A percentile compares a stretch with the other conserved stretches of the same genome.
Conservation (phyloP, 2,113 vertebrate species). For the Syrmaticus mikado region DNA sequence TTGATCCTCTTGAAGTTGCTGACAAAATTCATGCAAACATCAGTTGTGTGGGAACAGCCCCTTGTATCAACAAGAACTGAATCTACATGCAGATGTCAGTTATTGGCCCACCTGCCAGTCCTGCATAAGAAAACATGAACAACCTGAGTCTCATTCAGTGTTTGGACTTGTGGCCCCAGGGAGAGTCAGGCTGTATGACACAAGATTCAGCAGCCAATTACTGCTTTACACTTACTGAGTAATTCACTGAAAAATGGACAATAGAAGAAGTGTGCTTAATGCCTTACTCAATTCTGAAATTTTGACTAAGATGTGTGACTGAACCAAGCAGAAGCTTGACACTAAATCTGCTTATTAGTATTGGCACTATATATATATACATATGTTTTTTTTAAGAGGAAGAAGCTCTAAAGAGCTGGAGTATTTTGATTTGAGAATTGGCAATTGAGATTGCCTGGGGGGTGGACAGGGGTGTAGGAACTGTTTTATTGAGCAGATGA, state of each 20-base stretch:
- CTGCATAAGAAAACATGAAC: background rate
- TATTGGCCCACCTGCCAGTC: background rate
- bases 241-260: constrained; percentile 24
- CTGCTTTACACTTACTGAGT: background rate
- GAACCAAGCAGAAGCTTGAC: constrained; percentile 26
- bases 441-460: background rate
- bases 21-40: background rate
- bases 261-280: background rate
- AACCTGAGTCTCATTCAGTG: background rate
- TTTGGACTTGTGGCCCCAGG: background rate
- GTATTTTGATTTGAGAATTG: constrained; percentile 18
- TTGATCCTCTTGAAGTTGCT: background rate
- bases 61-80: background rate
- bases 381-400: background rate
- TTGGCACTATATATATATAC: background rate
- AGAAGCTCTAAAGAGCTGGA: background rate
- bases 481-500: constrained; percentile 2
- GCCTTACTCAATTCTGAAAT: background rate
- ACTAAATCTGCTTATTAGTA: background rate
- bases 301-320: constrained; percentile 17
- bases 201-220: background rate
- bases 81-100: background rate
- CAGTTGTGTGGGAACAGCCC: background rate
- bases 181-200: background rate
- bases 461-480: background rate